Evolutionary conservation across 2,888 invertebrate species (phyloP).

Genomic region (Metopia argyrocephala): DNA sequence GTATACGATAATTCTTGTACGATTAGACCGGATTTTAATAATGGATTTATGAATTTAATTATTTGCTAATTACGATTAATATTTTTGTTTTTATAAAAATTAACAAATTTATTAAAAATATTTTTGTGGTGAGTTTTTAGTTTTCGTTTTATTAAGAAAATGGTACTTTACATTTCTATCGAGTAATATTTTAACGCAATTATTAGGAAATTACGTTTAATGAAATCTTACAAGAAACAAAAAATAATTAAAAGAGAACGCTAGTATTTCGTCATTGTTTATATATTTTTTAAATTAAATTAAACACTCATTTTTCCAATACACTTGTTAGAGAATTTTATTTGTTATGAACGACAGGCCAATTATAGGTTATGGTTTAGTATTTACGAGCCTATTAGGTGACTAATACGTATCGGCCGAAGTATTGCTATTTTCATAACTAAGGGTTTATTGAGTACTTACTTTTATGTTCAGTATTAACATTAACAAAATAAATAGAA

Average conservation of each 20-base stretch:
- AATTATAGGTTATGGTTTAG: no score
- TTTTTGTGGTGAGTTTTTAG: slow-evolving; percentile 10
- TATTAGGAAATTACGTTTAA: neutral
- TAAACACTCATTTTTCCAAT: no score
- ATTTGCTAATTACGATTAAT: slow-evolving; percentile 4
- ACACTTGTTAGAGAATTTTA: no score
- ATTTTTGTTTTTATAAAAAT: no score
- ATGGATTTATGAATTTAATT: slow-evolving; percentile 15
- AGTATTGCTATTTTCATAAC: no score
- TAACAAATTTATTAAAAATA: slow-evolving; percentile 5
- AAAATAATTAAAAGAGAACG: neutral
- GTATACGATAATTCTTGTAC: neutral
- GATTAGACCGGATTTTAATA: slow-evolving; percentile 43
- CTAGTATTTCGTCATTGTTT: no score
- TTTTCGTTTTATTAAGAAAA: neutral
- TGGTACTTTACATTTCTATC: slow-evolving; percentile 40
- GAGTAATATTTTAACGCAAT: slow-evolving; percentile 11
- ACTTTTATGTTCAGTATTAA: no score
- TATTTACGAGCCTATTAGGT: no score
- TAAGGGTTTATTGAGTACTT: no score
- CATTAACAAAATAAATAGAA: no score
- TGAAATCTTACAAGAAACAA: neutral
- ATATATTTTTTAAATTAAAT: neutral
- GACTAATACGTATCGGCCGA: no score
- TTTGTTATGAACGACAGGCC: no score